A percentile compares a stretch with the other conserved stretches of the same genome.
These are phyloP conservation scores for Cavia porcellus DNA, from an alignment of 2,113 vertebrate genomes.

Conservation along the genomic window DNA sequence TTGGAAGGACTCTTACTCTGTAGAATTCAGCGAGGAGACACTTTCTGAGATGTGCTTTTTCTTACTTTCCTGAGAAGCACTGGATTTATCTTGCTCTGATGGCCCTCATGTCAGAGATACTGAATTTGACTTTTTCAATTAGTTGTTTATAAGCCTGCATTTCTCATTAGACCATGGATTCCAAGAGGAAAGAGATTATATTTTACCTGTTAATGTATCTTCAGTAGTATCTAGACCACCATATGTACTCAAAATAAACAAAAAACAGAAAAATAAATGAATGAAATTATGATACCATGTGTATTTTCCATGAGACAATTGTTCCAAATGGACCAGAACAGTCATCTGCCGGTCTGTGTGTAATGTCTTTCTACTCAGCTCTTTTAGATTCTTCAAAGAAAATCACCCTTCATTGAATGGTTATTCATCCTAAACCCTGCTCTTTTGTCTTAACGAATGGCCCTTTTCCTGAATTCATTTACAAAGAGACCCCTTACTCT, in stretches of 20 bases:
- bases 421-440: background rate
- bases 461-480: slow-evolving; percentile 34
- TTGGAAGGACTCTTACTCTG: background rate
- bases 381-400: background rate
- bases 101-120: background rate
- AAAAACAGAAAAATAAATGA: background rate
- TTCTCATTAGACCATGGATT: background rate
- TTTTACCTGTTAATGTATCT: background rate
- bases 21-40: background rate
- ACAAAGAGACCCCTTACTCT: background rate
- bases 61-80: background rate
- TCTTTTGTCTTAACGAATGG: background rate
- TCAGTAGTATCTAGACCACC: background rate
- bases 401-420: background rate
- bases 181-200: background rate
- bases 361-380: background rate
- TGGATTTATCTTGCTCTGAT: background rate
- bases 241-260: background rate
- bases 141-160: background rate
- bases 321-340: background rate
- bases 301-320: background rate
- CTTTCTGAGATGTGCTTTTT: background rate
- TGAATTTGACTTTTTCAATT: background rate
- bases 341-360: background rate
- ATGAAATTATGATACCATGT: background rate